Conservation (phyloP, 2,113 vertebrate genomes). For the Craseonycteris thonglongyai region DNA sequence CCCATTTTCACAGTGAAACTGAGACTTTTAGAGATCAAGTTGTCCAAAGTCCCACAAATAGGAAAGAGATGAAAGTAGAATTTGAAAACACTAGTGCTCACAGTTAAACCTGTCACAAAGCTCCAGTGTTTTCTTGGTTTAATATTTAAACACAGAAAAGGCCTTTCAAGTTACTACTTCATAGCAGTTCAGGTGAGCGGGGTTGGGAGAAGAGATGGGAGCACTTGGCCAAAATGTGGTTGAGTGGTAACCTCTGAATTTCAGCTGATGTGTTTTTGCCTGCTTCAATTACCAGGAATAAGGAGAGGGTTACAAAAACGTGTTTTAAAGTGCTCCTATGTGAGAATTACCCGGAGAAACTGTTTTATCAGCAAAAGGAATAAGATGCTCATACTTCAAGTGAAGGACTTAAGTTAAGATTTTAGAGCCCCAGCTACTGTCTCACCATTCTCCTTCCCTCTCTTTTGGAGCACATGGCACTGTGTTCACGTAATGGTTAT, state of each 20-base stretch:
- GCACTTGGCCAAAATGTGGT: not conserved
- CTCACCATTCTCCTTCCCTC: not conserved
- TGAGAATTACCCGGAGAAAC: constrained; percentile 36
- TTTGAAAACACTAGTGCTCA: not conserved
- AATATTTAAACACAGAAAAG: not conserved
- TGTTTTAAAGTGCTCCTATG: constrained; percentile 40
- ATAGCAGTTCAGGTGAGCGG: not conserved
- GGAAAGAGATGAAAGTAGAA: not conserved
- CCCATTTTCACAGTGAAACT: not conserved
- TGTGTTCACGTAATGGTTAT: fast-evolving
- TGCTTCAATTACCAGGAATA: constrained; percentile 52
- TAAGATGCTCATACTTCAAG: constrained; percentile 32
- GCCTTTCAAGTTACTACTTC: not conserved
- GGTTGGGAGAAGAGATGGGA: not conserved
- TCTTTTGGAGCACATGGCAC: not conserved
- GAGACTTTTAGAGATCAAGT: not conserved
- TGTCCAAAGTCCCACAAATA: not conserved
- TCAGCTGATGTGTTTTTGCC: constrained; percentile 28
- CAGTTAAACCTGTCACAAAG: not conserved
- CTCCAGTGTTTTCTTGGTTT: not conserved
- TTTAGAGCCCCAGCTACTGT: not conserved
- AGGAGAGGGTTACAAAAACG: constrained; percentile 48
- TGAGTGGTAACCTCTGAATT: constrained; percentile 16
- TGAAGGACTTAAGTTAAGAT: not conserved
- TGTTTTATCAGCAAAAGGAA: constrained; percentile 62